Percentiles rank a stretch among this genome's conserved stretches.
Conservation (phyloP, 2,888 invertebrate genomes). For the Sepiola atlantica region DNA sequence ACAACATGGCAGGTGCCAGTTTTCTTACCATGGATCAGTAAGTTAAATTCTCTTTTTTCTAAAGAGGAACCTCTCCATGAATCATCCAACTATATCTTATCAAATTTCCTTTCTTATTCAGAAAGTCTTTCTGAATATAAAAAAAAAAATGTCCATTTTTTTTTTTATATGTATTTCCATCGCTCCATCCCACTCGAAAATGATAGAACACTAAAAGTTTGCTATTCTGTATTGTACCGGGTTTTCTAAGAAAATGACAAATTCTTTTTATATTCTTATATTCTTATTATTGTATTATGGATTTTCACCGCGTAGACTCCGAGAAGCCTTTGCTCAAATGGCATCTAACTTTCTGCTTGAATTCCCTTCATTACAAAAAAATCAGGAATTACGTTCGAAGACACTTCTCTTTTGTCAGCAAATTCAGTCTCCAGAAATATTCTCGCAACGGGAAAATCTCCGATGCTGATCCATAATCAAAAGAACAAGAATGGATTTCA, state of each 20-base stretch:
- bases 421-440: background rate
- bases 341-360: background rate
- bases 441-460: background rate
- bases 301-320: background rate
- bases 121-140: background rate
- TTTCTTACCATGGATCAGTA: background rate
- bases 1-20: conserved; percentile 9
- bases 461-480: background rate
- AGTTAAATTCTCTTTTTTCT: background rate
- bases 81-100: background rate
- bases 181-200: background rate
- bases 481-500: background rate
- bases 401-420: background rate
- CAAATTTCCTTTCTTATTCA: background rate
- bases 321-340: background rate
- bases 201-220: background rate
- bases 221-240: background rate
- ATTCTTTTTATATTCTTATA: background rate
- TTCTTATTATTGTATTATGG: background rate
- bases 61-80: background rate
- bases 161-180: background rate
- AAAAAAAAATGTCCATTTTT: background rate
- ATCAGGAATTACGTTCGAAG: background rate
- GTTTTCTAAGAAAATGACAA: background rate
- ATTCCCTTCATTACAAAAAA: background rate